phyloP scores from a whole-genome alignment of 2,113 vertebrate genomes.

The Mustela nigripes region DNA sequence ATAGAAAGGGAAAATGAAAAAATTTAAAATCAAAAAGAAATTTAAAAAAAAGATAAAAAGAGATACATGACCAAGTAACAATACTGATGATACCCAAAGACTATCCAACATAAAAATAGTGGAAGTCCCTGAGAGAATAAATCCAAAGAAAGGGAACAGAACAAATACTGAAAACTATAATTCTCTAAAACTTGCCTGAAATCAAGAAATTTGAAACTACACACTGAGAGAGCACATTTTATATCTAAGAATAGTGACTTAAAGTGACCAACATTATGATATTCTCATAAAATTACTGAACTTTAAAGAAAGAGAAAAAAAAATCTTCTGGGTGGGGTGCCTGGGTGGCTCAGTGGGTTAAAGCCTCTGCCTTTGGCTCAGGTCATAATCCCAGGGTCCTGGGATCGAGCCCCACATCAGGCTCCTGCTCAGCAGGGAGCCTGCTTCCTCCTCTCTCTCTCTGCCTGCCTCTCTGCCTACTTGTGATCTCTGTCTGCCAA shows the following conservation, averaged over 20 bases:
- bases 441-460: too few species aligned
- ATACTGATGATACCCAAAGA: not conserved
- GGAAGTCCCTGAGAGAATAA: not conserved
- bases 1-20: not conserved
- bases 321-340: not conserved
- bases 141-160: not conserved
- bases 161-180: not conserved
- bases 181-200: not conserved
- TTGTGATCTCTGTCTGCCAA: too few species aligned
- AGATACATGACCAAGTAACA: not conserved
- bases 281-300: not conserved
- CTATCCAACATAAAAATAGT: not conserved
- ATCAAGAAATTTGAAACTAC: not conserved
- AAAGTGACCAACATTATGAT: not conserved
- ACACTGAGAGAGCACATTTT: not conserved
- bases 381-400: too few species aligned
- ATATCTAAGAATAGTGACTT: not conserved
- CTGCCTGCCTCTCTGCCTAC: too few species aligned
- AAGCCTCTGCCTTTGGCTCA: too few species aligned
- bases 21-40: not conserved
- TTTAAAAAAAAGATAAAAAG: not conserved
- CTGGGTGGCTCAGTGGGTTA: too few species aligned
- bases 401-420: too few species aligned
- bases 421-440: too few species aligned
- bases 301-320: not conserved